These are phyloP conservation scores for Acestrorhynchus altus DNA, from an alignment of 2,797 vertebrate species.

Conservation along the genomic window DNA sequence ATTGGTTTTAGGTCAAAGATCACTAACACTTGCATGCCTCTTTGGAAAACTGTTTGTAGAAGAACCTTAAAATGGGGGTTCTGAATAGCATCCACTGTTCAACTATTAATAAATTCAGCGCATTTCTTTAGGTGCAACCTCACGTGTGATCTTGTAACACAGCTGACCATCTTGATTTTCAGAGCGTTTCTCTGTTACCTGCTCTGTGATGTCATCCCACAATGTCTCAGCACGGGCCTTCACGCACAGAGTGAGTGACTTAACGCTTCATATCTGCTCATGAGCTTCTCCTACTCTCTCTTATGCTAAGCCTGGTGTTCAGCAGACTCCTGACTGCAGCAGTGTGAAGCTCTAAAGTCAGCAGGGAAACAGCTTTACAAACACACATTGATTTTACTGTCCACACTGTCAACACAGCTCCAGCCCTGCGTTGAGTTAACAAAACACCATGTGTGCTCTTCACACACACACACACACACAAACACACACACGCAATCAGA, in stretches of 20 bases:
- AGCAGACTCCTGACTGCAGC: slow-evolving; percentile 7
- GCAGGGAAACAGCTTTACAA: slow-evolving; percentile 73
- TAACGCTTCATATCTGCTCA: neutral
- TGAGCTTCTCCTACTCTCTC: neutral
- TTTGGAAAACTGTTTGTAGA: no score
- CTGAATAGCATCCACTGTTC: neutral
- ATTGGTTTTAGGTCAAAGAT: no score
- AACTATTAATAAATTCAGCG: neutral
- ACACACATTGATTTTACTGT: slow-evolving; percentile 64
- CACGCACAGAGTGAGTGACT: slow-evolving; percentile 70
- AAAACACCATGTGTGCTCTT: slow-evolving; percentile 23
- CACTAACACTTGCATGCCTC: no score
- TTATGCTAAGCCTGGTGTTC: neutral
- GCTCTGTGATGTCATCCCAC: slow-evolving; percentile 65
- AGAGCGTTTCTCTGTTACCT: slow-evolving; percentile 66
- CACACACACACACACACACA: no score
- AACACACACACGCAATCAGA: neutral
- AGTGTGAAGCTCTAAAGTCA: slow-evolving; percentile 57
- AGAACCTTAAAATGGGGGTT: no score
- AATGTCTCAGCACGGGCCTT: slow-evolving; percentile 69
- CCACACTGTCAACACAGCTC: slow-evolving; percentile 41
- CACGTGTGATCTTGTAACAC: neutral
- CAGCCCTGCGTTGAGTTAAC: slow-evolving; percentile 3
- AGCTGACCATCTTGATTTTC: neutral
- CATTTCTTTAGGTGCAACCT: neutral